Conservation (phyloP, 2,113 vertebrate genomes). For the Amphiprion ocellaris region DNA sequence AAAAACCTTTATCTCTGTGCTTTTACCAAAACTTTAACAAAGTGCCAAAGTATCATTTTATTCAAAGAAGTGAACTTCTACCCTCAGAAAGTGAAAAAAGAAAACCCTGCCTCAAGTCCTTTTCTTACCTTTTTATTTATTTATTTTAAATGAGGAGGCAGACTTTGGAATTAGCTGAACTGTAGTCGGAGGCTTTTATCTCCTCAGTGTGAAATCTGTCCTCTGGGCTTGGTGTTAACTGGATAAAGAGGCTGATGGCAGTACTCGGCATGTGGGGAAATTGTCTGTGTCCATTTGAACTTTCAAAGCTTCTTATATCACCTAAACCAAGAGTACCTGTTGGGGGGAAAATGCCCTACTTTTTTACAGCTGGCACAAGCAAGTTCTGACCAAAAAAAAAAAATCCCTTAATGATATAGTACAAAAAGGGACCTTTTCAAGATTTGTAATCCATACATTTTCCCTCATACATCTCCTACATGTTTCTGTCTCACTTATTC, state of each 20-base stretch:
- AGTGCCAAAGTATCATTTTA: background rate
- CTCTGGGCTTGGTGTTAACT: constrained; percentile 30
- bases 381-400: background rate
- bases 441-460: constrained; percentile 3
- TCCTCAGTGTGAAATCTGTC: constrained; percentile 45
- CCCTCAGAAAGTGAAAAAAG: background rate
- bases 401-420: background rate
- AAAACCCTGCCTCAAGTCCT: constrained; percentile 18
- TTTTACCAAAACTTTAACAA: constrained; percentile 2
- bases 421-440: background rate
- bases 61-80: constrained; percentile 17
- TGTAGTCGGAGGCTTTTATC: constrained; percentile 42
- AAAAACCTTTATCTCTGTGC: background rate
- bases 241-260: constrained; percentile 39
- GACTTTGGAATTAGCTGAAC: constrained; percentile 26
- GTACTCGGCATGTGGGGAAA: constrained; percentile 12
- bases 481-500: background rate
- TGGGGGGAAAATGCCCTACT: background rate
- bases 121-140: constrained; percentile 3
- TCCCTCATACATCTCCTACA: background rate
- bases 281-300: constrained; percentile 32
- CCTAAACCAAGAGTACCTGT: constrained; percentile 3
- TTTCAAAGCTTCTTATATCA: constrained; percentile 34
- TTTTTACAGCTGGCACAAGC: background rate
- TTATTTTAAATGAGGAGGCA: constrained; percentile 10